These are phyloP conservation scores for Drosophila repleta DNA, from an alignment of 1,140 invertebrate genomes.

Conservation along the genomic window DNA sequence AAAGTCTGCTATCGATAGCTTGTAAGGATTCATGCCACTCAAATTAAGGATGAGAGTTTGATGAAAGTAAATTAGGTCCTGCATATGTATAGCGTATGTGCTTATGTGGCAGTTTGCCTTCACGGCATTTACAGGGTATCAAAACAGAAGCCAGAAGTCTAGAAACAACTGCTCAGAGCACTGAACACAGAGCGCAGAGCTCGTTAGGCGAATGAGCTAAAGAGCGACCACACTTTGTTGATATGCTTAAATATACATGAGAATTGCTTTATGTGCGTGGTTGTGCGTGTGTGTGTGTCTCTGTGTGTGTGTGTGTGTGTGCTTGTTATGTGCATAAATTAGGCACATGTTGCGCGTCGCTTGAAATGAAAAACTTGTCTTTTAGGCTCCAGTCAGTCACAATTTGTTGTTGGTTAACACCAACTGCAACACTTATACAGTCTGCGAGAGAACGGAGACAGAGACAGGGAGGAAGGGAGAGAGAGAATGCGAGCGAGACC, in stretches of 20 bases:
- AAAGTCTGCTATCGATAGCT: too few relatives aligned
- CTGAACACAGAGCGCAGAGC: neutral
- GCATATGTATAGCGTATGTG: too few relatives aligned
- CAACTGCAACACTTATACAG: neutral
- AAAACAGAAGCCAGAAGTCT: neutral
- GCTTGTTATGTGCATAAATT: conserved; percentile 36
- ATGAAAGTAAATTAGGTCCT: too few relatives aligned
- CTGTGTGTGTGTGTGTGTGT: neutral
- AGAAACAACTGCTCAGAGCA: neutral
- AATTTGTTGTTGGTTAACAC: conserved; percentile 1
- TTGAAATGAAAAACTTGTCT: conserved; percentile 33
- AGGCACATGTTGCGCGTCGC: conserved; percentile 41
- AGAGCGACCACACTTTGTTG: conserved; percentile 47
- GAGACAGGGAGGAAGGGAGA: too few relatives aligned
- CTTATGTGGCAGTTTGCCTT: too few relatives aligned
- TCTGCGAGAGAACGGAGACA: too few relatives aligned
- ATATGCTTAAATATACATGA: conserved; percentile 53
- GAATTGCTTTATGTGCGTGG: neutral
- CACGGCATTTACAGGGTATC: neutral
- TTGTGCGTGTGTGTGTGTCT: neutral
- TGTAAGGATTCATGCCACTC: too few relatives aligned
- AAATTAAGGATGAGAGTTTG: too few relatives aligned
- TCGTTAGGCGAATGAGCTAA: conserved; percentile 55
- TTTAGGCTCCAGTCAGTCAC: neutral
- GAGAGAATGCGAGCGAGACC: neutral